phyloP scores from a whole-genome alignment of 2,888 invertebrate species.

The Lasioglossum zephyrum region DNA sequence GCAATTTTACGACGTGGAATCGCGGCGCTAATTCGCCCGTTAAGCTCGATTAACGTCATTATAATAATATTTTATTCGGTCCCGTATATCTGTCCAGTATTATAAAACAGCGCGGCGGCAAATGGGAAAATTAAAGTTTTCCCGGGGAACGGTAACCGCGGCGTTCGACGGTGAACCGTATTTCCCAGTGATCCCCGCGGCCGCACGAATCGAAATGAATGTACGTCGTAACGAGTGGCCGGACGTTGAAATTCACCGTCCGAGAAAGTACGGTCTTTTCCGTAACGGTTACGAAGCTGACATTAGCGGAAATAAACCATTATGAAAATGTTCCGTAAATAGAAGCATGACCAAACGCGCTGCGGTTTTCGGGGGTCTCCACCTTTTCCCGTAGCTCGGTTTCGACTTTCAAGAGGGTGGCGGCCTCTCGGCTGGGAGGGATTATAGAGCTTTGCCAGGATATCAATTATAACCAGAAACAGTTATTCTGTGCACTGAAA shows the following conservation, averaged over 20 bases:
- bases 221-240: conserved; percentile 23
- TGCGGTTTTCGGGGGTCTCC: conserved; percentile 75
- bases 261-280: conserved; percentile 58
- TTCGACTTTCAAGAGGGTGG: conserved; percentile 82
- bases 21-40: not conserved
- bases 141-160: conserved; percentile 33
- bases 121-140: conserved; percentile 28
- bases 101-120: conserved; percentile 23
- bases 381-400: conserved; percentile 75
- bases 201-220: conserved; percentile 35
- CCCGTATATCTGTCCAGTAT: conserved; percentile 11
- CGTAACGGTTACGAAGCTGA: conserved; percentile 48
- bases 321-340: conserved; percentile 74
- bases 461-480: conserved; percentile 85
- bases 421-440: conserved; percentile 76
- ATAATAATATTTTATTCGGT: conserved; percentile 12
- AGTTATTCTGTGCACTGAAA: conserved; percentile 83
- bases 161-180: conserved; percentile 37
- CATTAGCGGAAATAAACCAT: conserved; percentile 73
- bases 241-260: conserved; percentile 41
- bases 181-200: conserved; percentile 32
- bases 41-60: conserved; percentile 10
- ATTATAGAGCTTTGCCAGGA: conserved; percentile 84
- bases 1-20: not conserved
- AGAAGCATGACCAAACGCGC: conserved; percentile 74